Evolutionary conservation across 2,113 vertebrate genomes (phyloP).

Genomic region (Oreochromis tanganicae): DNA sequence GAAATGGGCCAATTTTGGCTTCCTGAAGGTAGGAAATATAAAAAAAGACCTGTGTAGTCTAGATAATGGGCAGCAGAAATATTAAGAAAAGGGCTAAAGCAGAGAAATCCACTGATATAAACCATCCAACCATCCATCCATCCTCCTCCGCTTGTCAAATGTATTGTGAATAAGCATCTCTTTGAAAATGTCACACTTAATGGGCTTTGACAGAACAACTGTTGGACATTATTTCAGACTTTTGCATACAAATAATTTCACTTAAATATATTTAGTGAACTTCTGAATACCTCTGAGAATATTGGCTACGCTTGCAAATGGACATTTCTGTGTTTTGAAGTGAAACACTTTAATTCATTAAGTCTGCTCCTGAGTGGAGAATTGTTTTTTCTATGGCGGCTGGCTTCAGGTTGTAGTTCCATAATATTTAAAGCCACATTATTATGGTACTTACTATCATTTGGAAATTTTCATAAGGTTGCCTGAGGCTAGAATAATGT

Average conservation of each 20-base stretch:
- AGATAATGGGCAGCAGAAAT: not conserved
- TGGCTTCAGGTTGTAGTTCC: constrained; percentile 20
- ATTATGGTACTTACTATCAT: constrained; percentile 14
- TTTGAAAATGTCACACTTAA: not conserved
- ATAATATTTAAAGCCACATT: constrained; percentile 32
- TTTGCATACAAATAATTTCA: not conserved
- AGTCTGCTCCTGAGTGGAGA: not conserved
- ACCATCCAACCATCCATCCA: not conserved
- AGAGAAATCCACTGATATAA: not conserved
- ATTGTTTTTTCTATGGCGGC: not conserved
- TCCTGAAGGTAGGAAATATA: not conserved
- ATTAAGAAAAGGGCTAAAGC: not conserved
- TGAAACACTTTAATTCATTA: not conserved
- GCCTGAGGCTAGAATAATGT: constrained; percentile 1
- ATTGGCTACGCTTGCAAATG: not conserved
- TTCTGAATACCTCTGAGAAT: not conserved
- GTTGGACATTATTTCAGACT: not conserved
- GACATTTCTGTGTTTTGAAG: not conserved
- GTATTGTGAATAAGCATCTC: not conserved
- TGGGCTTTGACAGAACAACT: not conserved
- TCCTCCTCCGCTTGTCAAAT: not conserved
- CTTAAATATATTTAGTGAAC: not conserved
- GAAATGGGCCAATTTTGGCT: not conserved
- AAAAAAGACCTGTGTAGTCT: not conserved
- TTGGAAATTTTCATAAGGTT: constrained; percentile 6